phyloP scores from a whole-genome alignment of 2,888 invertebrate species.

The Theretra japonica region DNA sequence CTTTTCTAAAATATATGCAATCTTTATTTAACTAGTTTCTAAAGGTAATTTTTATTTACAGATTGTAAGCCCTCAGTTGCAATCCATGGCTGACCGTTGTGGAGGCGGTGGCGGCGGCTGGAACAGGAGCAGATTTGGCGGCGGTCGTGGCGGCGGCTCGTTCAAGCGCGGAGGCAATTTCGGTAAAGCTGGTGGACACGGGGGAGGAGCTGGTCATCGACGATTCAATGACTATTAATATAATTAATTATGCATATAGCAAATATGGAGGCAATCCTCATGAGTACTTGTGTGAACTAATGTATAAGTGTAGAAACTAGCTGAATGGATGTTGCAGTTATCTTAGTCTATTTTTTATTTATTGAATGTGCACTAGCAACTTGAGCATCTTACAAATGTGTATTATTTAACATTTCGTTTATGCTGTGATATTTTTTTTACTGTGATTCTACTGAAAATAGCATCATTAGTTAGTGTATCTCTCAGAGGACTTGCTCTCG shows the following conservation, averaged over 20 bases:
- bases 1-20: too few species aligned
- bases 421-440: conserved; percentile 79
- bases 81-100: conserved; percentile 90
- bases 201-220: conserved; percentile 73
- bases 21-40: too few species aligned
- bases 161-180: conserved; percentile 79
- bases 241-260: conserved; percentile 39
- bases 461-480: conserved; percentile 53
- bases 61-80: conserved; percentile 93
- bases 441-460: conserved; percentile 73
- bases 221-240: conserved; percentile 77
- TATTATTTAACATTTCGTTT: conserved; percentile 61
- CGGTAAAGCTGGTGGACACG: conserved; percentile 70
- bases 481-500: conserved; percentile 46
- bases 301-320: conserved; percentile 42
- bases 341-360: conserved; percentile 59
- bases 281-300: conserved; percentile 67
- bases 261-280: conserved; percentile 70
- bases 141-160: conserved; percentile 77
- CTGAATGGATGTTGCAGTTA: conserved; percentile 57
- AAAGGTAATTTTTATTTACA: conserved; percentile 56
- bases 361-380: conserved; percentile 50
- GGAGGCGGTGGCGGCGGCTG: conserved; percentile 86
- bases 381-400: conserved; percentile 44
- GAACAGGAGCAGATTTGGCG: conserved; percentile 81